phyloP scores from a whole-genome alignment of 2,113 vertebrate genomes.

The Brachyhypopomus gauderio region DNA sequence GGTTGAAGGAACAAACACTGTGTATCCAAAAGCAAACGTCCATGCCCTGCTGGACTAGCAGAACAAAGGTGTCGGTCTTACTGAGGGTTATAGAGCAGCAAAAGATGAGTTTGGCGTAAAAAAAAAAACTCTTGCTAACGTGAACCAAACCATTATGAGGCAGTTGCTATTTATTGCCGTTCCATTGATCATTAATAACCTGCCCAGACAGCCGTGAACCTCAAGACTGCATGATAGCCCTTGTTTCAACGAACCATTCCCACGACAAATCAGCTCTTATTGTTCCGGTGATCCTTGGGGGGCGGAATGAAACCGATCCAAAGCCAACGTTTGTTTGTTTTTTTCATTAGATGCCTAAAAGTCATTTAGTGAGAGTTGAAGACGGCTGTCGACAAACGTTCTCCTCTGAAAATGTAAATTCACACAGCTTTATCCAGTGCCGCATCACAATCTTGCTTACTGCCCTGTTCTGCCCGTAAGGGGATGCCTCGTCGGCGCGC shows the following conservation, averaged over 20 bases:
- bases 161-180: slow-evolving; percentile 21
- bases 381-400: background rate
- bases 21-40: slow-evolving; percentile 17
- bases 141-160: slow-evolving; percentile 19
- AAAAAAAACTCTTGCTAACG: background rate
- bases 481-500: slow-evolving; percentile 45
- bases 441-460: background rate
- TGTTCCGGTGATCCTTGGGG: background rate
- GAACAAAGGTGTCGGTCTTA: slow-evolving; percentile 2
- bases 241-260: slow-evolving; percentile 22
- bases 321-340: slow-evolving; percentile 5
- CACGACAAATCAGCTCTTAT: slow-evolving; percentile 12
- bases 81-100: background rate
- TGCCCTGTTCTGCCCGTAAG: background rate
- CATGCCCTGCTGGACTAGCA: background rate
- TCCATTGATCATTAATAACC: slow-evolving; percentile 39
- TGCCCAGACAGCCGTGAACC: slow-evolving; percentile 33
- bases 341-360: background rate
- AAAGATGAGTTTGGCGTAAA: background rate
- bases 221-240: slow-evolving; percentile 3
- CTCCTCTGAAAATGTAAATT: slow-evolving; percentile 17
- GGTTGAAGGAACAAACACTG: slow-evolving; percentile 16
- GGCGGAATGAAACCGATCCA: background rate
- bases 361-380: background rate
- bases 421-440: slow-evolving; percentile 2